phyloP scores from a whole-genome alignment of 2,888 invertebrate species.

The Phorcus lineatus region DNA sequence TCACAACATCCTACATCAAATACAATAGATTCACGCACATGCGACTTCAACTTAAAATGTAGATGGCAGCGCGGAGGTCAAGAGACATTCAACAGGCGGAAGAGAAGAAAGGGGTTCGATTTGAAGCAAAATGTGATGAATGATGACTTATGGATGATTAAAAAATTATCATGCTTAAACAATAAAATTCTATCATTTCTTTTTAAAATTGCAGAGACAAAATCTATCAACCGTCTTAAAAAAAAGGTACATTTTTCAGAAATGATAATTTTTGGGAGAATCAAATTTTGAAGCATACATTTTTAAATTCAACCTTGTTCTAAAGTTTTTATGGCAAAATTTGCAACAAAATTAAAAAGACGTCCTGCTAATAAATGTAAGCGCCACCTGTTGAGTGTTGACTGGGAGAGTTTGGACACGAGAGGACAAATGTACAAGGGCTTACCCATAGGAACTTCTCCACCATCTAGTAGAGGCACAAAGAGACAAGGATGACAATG shows the following conservation, averaged over 20 bases:
- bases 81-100: neutral
- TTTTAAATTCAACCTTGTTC: too few species aligned
- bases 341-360: neutral
- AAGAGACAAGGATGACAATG: slow-evolving; percentile 37
- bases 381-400: neutral
- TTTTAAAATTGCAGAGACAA: too few species aligned
- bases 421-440: slow-evolving; percentile 12
- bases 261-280: too few species aligned
- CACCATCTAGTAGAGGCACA: slow-evolving; percentile 73
- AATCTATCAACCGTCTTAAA: too few species aligned
- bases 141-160: neutral
- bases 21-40: too few species aligned
- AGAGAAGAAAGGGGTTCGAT: neutral
- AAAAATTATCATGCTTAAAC: too few species aligned
- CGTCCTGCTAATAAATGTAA: neutral
- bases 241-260: too few species aligned
- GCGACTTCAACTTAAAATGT: neutral
- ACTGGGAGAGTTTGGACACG: slow-evolving; percentile 21
- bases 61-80: neutral
- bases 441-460: slow-evolving; percentile 77
- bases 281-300: too few species aligned
- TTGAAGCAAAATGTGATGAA: neutral
- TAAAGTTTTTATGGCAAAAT: neutral
- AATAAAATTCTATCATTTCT: too few species aligned
- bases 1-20: too few species aligned